phyloP scores from a whole-genome alignment of 2,888 invertebrate species.

The Thysanoteuthis rhombus region DNA sequence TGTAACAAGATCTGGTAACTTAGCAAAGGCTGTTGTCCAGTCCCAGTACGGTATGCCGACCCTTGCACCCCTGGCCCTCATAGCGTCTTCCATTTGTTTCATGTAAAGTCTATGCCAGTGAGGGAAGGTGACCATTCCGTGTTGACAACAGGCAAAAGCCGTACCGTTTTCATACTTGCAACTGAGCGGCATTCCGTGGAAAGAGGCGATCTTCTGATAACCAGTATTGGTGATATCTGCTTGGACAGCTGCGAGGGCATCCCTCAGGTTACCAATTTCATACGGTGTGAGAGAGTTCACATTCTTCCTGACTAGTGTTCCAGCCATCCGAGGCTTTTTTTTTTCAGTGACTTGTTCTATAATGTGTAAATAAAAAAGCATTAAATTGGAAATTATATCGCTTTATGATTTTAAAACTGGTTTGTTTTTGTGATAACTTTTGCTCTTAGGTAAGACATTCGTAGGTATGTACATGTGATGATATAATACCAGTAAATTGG shows the following conservation, averaged over 20 bases:
- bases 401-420: no score
- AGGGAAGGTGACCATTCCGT: constrained; percentile 44
- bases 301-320: constrained; percentile 38
- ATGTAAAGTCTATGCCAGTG: constrained; percentile 44
- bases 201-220: constrained; percentile 34
- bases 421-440: no score
- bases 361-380: background rate
- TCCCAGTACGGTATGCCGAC: constrained; percentile 35
- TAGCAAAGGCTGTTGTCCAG: constrained; percentile 30
- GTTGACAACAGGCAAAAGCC: constrained; percentile 39
- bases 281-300: constrained; percentile 37
- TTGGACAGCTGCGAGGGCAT: constrained; percentile 37
- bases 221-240: constrained; percentile 35
- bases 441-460: no score
- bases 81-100: constrained; percentile 30
- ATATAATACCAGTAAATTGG: no score
- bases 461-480: no score
- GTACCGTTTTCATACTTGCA: constrained; percentile 40
- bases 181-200: constrained; percentile 40
- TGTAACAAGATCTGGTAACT: constrained; percentile 33
- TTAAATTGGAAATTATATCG: no score
- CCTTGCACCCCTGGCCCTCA: constrained; percentile 15
- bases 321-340: background rate
- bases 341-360: background rate
- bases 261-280: constrained; percentile 38